Base-by-base conservation (phyloP, 2,888 invertebrate genomes). In the Drosophila cognata region DNA sequence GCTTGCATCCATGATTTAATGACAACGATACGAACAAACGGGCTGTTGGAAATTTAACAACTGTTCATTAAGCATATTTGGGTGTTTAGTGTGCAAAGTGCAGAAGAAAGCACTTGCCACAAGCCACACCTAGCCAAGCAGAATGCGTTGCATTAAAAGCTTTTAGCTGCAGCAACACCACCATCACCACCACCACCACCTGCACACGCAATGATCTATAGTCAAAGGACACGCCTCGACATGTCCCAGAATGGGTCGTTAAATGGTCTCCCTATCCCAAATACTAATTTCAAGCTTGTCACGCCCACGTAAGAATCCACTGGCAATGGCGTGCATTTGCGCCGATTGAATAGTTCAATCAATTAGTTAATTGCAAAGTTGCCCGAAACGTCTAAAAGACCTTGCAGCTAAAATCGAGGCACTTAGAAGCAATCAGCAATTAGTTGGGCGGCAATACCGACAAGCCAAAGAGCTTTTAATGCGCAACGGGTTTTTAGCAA, bases 301-400 rank as follows among this genome's bases (percentile, higher is more conserved):
- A 89, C 84, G 72, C 84, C 84, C 84, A 69, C 33, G 50, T 71
- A 58, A 55, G 18, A 56, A 59, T 25, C 29, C 38, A 57, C 53
- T 62, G 61, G 62, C 63, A 67, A 60, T 68, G 69, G 58, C 62
- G 70, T 78, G 84, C 84, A 81, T 77, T 81, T 77, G 72, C 64
- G 75, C 41, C 77, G 80, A 85, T 85, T 89, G 85, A 85, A 89
- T 84, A 89, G 89, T 89, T 89, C 89, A 88, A 85, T 89, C 85
- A 85, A 85, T 85, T 85, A 89, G 85, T 88, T 85, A 85, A 85
- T 85, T 85, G 85, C 85, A 74, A 60, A 70, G 72, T 61, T 71
- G 82, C 68, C 65, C 69, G 74, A 79, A 79, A 69, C 67, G 79
- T 70, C 77, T 66, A 41, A 51, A 29, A 50, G 35, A 76, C 74